A percentile compares a stretch with the other conserved stretches of the same genome.
phyloP scores from a whole-genome alignment of 2,888 invertebrate species.

The Theretra japonica region DNA sequence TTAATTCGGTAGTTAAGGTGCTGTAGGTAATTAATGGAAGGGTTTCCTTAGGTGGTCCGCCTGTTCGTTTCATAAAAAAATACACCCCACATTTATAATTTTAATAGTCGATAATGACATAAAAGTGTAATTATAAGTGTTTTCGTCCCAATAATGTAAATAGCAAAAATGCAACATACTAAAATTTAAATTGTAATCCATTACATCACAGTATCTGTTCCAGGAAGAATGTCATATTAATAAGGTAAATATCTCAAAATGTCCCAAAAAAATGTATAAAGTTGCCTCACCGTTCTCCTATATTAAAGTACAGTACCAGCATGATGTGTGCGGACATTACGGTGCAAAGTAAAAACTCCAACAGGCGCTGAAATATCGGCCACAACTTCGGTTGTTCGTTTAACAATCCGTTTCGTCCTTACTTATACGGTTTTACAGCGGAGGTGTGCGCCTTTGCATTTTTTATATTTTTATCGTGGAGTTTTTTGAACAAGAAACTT shows the following conservation, averaged over 20 bases:
- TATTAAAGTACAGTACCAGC: not conserved
- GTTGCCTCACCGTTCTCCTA: not conserved
- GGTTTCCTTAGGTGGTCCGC: too few relatives aligned
- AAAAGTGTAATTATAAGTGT: too few relatives aligned
- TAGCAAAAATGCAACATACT: too few relatives aligned
- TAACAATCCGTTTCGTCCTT: slow-evolving; percentile 5
- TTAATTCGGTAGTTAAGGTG: too few relatives aligned
- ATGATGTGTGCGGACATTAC: not conserved
- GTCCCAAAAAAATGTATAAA: not conserved
- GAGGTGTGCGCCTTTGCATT: slow-evolving; percentile 1
- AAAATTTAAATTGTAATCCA: too few relatives aligned
- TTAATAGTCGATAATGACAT: too few relatives aligned
- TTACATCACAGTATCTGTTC: not conserved
- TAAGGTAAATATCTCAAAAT: too few relatives aligned
- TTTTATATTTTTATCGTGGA: not conserved
- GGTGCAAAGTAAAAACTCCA: not conserved
- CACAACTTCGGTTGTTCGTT: not conserved
- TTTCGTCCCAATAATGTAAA: too few relatives aligned
- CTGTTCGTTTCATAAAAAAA: too few relatives aligned
- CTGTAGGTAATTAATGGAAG: too few relatives aligned
- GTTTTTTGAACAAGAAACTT: not conserved
- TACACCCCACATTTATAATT: too few relatives aligned
- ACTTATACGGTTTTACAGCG: not conserved
- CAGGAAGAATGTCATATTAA: too few relatives aligned
- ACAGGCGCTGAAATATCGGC: slow-evolving; percentile 6